Evolutionary conservation across 2,797 vertebrate genomes (phyloP).

Genomic region (Urocyon cinereoargenteus): DNA sequence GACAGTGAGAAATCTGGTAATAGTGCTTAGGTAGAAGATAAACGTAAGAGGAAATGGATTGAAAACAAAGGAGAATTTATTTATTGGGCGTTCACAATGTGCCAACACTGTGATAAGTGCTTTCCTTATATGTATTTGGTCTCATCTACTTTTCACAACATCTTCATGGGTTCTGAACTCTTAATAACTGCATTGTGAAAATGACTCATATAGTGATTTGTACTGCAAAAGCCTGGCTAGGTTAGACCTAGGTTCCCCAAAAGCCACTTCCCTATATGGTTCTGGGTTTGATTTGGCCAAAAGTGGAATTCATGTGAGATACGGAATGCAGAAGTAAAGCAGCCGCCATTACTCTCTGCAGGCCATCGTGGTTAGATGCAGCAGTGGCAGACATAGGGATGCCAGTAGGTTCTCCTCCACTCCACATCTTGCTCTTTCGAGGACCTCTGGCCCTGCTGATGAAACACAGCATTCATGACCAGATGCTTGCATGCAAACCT

Average conservation of each 20-base stretch:
- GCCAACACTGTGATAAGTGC: neutral
- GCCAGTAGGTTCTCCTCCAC: neutral
- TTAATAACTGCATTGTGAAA: constrained; percentile 54
- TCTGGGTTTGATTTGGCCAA: constrained; percentile 34
- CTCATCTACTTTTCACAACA: constrained; percentile 48
- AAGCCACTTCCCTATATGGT: neutral
- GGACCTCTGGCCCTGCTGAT: neutral
- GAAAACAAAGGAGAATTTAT: constrained; percentile 40
- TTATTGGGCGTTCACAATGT: neutral
- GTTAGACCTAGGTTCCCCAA: neutral
- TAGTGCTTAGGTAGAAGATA: neutral
- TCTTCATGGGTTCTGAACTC: constrained; percentile 33
- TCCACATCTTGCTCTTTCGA: neutral
- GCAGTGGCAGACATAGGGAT: neutral
- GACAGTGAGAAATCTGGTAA: constrained; percentile 45
- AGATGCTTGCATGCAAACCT: neutral
- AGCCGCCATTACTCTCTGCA: neutral
- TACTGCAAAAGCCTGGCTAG: neutral
- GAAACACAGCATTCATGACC: neutral
- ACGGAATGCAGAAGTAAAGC: neutral
- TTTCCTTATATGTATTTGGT: constrained; percentile 30
- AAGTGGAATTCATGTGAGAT: constrained; percentile 3
- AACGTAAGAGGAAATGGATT: neutral
- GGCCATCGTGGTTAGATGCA: neutral
- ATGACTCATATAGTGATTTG: constrained; percentile 12